Evolutionary conservation across 2,797 vertebrate species (phyloP), one percentile per base, ranked within the genome.

Genomic region (Margarornis squamiger): DNA sequence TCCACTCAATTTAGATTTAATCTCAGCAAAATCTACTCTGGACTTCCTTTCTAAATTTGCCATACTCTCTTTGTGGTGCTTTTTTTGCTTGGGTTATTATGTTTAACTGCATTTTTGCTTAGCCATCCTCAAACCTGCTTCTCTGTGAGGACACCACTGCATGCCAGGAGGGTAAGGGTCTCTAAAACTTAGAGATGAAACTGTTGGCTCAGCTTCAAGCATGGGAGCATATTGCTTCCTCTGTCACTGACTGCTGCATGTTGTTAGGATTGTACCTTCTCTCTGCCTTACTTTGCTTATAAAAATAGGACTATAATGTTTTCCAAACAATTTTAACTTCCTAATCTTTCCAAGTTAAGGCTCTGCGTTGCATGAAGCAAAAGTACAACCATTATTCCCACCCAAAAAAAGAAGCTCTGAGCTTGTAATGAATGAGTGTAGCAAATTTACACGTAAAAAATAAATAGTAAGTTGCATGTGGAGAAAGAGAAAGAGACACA

Each of bases 1-100:
- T 93, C 91, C 65, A 91, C 86, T 86, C 67, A 74, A 72, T 92
- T 96, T 91, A 88, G 75, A 94, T 82, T 97, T 79, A 54, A 52
- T 86, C 71, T 95, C 62, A 52, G 62, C 23, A 88, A 96, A 95
- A 63, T 86, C 79, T 78, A 88, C 68, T 57, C 30, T 51, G 15
- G 52, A 70, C 78, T 91, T 82, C 13, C 75, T 71, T 92, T 83
- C 71, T 94, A 59, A 68, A 51, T 90, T 96, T 90, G 67, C 93
- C 94, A 45, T 61, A 34, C 74, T 61, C 21, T 63, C 24, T 72
- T 91, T 91, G 75, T 30, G 52, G 43, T 71, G 43, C 5, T 36
- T 80, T 79, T 92, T 92, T 86, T 15, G 6, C 41, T 59, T 76
- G 23, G 13, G 11, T n/a, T 91, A 7, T 49, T 63, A 55, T 11